Evolutionary conservation across 2,797 vertebrate species (phyloP), one percentile per base, ranked within the genome.

Genomic region (Thripadectes ignobilis): DNA sequence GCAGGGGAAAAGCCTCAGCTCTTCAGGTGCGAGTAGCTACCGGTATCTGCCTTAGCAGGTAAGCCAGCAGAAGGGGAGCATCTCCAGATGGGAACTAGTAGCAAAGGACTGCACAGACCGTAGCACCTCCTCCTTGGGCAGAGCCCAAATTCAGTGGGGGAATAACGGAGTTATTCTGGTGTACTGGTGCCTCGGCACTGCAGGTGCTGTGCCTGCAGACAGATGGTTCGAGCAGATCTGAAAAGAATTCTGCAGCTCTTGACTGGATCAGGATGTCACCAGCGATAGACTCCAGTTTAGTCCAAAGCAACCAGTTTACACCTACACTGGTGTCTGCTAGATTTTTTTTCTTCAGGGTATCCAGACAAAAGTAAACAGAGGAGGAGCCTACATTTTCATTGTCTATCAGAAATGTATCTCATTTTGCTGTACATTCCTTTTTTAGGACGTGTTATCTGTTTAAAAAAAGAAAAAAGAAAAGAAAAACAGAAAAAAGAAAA

Each of bases 401-500:
- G 89, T 97, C 97, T 97, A 97, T 98, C 98, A 94, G 79, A 97
- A 97, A 97, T 97, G 98, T 98, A 97, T 97, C 96, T 97, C 97
- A 98, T 98, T 97, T 98, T 98, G 98, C 98, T 98, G 98, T 99
- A 98, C 98, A 98, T 98, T 98, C 96, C 98, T 98, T 98, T 98
- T 98, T 98, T 98, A 98, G 98, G 98, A 98, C 95, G 98, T 99
- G 98, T 99, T 98, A 98, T 98, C 98, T 99, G 98, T 99, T 99
- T 97, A 98, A 96, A 96, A 96, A 95, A 59, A 24, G 73, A 80
- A 66, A 77, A 95, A 91, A 13, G 75, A 32, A 9, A 65, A 29
- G 72, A 81, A 77, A 90, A 46, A 52, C 14, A 63, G n/a, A 81
- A 80, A 66, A 77, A 95, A 91, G 14, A 80, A 66, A 77, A 95